These are phyloP conservation scores for Chrysina gloriosa DNA, from an alignment of 2,888 invertebrate genomes.

Conservation along the genomic window DNA sequence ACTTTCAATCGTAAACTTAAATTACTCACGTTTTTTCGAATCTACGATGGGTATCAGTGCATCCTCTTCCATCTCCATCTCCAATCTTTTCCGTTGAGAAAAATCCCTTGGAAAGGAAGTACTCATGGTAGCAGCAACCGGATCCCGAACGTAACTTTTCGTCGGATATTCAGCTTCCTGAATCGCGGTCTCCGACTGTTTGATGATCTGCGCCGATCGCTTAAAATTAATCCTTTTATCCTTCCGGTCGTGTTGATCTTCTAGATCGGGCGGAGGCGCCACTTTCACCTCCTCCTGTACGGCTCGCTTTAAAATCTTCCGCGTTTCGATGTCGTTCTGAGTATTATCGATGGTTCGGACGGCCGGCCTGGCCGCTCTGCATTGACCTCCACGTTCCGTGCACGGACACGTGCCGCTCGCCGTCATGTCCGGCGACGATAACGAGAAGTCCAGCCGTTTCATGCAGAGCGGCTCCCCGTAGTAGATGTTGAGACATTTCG, in stretches of 20 bases:
- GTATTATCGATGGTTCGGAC: slow-evolving; percentile 31
- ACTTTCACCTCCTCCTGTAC: slow-evolving; percentile 8
- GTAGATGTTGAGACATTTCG: background rate
- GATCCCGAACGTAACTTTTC: background rate
- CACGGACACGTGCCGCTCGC: background rate
- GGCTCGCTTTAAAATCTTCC: slow-evolving; percentile 6
- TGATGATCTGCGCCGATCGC: background rate
- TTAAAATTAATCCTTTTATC: slow-evolving; percentile 15
- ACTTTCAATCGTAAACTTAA: no score
- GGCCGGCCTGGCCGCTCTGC: no score
- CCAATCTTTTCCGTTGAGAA: no score
- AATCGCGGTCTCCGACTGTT: background rate
- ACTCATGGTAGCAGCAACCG: no score
- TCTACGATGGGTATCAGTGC: no score
- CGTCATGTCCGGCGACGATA: background rate
- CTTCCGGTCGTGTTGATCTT: background rate
- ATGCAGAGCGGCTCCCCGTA: slow-evolving; percentile 25
- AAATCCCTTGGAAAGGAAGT: no score
- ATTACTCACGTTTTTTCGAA: no score
- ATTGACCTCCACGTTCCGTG: no score
- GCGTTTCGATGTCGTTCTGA: slow-evolving; percentile 10
- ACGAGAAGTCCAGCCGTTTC: background rate
- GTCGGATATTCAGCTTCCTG: background rate
- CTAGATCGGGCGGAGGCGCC: background rate
- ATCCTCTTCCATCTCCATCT: no score